These are phyloP conservation scores for Agonum fuliginosum DNA, from an alignment of 2,888 invertebrate genomes.

Conservation along the genomic window DNA sequence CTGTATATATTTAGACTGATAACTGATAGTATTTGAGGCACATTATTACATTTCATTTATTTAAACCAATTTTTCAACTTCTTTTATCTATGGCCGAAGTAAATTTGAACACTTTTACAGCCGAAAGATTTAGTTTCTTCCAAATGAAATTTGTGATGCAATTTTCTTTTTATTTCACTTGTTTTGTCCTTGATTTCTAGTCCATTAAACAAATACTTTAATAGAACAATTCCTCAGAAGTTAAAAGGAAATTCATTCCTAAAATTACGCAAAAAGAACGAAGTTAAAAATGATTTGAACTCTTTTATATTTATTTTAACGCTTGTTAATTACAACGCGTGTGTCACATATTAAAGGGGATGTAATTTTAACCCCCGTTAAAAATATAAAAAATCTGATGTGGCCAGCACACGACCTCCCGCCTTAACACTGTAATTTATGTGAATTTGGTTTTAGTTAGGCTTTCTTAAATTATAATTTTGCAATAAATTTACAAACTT, in stretches of 20 bases:
- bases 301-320: no score
- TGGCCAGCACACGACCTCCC: no score
- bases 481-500: no score
- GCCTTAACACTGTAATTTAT: no score
- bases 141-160: constrained; percentile 34
- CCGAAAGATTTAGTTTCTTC: constrained; percentile 14
- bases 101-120: constrained; percentile 21
- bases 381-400: no score
- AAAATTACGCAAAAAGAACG: constrained; percentile 17
- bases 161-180: constrained; percentile 38
- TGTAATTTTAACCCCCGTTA: no score
- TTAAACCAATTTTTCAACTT: not conserved
- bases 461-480: no score
- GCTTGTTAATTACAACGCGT: no score
- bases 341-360: no score
- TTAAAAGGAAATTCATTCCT: not conserved
- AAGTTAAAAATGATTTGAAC: no score
- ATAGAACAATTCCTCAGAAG: constrained; percentile 11
- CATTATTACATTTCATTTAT: constrained; percentile 20
- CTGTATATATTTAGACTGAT: no score
- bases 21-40: not conserved
- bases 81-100: not conserved
- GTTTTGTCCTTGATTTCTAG: constrained; percentile 30
- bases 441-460: no score
- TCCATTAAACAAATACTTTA: constrained; percentile 32